Conservation (phyloP, 2,888 invertebrate species). For the Diplolepis rosae region DNA sequence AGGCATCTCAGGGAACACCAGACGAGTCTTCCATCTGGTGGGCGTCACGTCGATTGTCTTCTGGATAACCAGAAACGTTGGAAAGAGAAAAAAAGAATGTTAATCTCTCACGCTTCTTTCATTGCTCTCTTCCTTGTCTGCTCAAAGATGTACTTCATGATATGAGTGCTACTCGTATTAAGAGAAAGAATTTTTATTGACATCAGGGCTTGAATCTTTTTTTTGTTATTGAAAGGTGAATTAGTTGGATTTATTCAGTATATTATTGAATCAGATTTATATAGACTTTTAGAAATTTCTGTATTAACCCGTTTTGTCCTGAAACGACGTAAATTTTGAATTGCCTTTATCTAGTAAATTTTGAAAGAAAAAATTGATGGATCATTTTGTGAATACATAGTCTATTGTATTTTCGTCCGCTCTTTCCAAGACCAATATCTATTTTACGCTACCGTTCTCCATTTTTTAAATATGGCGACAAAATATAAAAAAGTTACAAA, state of each 20-base stretch:
- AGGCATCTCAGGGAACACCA: background rate
- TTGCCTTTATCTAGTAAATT: no score
- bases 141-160: background rate
- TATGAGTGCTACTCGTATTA: slow-evolving; percentile 19
- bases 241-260: background rate
- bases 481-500: no score
- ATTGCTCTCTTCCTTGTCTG: background rate
- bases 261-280: no score
- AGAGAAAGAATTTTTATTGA: slow-evolving; percentile 14
- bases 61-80: slow-evolving; percentile 13
- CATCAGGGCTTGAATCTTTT: background rate
- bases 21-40: slow-evolving; percentile 11
- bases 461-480: no score
- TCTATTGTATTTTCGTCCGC: no score
- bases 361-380: no score
- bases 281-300: no score
- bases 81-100: background rate
- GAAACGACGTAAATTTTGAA: no score
- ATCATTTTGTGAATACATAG: no score
- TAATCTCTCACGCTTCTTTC: slow-evolving; percentile 26
- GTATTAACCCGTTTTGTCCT: no score
- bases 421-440: no score
- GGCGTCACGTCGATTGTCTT: slow-evolving; percentile 17
- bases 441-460: no score
- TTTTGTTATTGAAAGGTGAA: background rate